phyloP scores from a whole-genome alignment of 2,113 vertebrate species.

The Hyaena hyaena region DNA sequence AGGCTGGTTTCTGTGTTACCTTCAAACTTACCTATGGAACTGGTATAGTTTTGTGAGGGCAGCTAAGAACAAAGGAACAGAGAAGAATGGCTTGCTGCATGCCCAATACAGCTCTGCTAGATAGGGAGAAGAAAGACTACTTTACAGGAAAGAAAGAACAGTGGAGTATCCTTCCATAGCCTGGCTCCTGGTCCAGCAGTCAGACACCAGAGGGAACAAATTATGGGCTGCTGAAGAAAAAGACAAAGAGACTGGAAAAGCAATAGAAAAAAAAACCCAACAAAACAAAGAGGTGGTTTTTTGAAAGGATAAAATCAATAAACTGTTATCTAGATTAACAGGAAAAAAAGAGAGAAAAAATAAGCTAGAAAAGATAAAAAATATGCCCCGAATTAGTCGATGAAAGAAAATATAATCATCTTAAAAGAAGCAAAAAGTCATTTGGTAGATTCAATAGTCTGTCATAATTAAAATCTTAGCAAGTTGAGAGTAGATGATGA shows the following conservation, averaged over 20 bases:
- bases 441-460: not conserved
- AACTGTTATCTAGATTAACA: not conserved
- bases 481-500: not conserved
- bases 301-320: not conserved
- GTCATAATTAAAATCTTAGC: not conserved
- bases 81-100: not conserved
- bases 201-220: not conserved
- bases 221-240: not conserved
- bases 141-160: not conserved
- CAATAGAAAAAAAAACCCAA: not conserved
- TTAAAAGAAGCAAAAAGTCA: not conserved
- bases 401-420: not conserved
- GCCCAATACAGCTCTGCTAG: not conserved
- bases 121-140: not conserved
- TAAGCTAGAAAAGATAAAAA: not conserved
- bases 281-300: not conserved
- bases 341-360: not conserved
- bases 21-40: not conserved
- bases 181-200: fast-evolving
- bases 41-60: not conserved
- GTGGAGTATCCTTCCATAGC: not conserved
- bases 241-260: not conserved
- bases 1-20: not conserved
- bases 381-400: not conserved
- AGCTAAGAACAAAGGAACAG: not conserved